Evolutionary conservation across 2,888 invertebrate species (phyloP).

Genomic region (Stenchaetothrips biformis): DNA sequence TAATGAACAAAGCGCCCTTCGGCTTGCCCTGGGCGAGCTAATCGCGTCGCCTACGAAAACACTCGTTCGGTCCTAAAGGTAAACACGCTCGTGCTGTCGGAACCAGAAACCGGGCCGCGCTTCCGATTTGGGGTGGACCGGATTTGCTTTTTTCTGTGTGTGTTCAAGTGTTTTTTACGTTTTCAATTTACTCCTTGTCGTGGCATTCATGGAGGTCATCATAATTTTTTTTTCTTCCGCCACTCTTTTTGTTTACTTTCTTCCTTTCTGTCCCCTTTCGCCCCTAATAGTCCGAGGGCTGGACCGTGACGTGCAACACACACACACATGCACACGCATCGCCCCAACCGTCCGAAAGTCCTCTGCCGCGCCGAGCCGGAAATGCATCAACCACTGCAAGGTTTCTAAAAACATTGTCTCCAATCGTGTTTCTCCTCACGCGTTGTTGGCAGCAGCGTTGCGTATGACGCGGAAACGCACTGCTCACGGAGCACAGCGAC

Average conservation of each 20-base stretch:
- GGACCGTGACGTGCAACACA: background rate
- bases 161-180: background rate
- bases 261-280: background rate
- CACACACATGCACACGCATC: background rate
- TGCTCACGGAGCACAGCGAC: too few species aligned
- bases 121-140: slow-evolving; percentile 2
- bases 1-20: background rate
- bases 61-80: background rate
- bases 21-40: background rate
- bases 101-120: background rate
- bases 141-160: background rate
- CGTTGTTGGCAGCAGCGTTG: too few species aligned
- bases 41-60: background rate
- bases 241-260: background rate
- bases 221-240: background rate
- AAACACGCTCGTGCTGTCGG: background rate
- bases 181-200: slow-evolving; percentile 15
- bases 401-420: too few species aligned
- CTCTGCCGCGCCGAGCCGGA: background rate
- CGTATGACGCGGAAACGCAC: too few species aligned
- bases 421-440: too few species aligned
- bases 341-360: background rate
- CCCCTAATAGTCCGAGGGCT: background rate
- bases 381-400: background rate
- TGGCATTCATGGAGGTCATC: slow-evolving; percentile 4